These are phyloP conservation scores for Conus ventricosus DNA, from an alignment of 1,140 invertebrate species.

Conservation along the genomic window DNA sequence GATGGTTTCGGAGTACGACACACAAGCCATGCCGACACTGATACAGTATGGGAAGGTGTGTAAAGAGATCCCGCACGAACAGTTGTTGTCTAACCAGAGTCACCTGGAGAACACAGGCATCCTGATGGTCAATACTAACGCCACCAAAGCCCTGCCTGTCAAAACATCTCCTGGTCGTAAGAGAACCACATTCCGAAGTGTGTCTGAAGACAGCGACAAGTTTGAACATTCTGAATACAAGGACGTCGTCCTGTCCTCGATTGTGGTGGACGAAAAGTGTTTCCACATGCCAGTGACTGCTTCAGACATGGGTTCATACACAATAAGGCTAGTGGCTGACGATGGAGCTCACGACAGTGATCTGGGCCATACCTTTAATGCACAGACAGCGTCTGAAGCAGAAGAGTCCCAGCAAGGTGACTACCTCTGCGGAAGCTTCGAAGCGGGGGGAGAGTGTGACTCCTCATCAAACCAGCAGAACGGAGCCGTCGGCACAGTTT, in stretches of 20 bases:
- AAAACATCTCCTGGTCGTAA: background rate
- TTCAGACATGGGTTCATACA: background rate
- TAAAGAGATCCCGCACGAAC: background rate
- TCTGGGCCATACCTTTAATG: background rate
- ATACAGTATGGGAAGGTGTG: background rate
- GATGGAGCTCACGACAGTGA: no score
- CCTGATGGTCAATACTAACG: conserved; percentile 21
- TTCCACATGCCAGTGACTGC: background rate
- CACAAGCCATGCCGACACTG: background rate
- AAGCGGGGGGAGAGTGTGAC: background rate
- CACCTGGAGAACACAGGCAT: conserved; percentile 19
- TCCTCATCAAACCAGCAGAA: background rate
- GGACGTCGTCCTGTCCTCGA: conserved; percentile 2
- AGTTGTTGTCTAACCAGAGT: conserved; percentile 22
- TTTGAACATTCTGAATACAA: background rate
- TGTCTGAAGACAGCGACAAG: conserved; percentile 17
- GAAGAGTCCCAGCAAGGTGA: background rate
- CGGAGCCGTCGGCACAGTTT: background rate
- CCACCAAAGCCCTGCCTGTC: background rate
- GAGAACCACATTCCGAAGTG: conserved; percentile 9
- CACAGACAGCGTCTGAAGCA: background rate
- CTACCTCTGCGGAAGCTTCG: background rate
- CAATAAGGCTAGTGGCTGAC: background rate
- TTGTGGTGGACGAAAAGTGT: background rate
- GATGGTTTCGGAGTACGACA: background rate